A percentile compares a stretch with the other conserved stretches of the same genome.
Evolutionary conservation across 2,113 vertebrate species (phyloP).

Genomic region (Odocoileus virginianus): DNA sequence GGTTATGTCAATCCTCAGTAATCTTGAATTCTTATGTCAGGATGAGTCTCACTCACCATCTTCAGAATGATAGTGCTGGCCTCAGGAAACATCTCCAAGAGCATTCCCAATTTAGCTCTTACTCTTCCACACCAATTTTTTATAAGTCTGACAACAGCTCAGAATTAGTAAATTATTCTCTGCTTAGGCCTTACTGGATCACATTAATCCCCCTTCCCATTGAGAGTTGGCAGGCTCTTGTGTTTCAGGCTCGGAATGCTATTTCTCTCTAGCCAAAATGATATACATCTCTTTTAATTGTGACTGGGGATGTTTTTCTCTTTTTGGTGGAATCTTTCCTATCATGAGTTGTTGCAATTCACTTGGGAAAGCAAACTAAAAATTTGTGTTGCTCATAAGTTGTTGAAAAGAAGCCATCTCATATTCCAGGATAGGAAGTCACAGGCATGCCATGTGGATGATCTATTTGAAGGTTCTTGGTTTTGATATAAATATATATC

Average conservation of each 20-base stretch:
- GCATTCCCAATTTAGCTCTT: not conserved
- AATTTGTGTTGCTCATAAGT: conserved; percentile 52
- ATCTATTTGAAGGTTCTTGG: not conserved
- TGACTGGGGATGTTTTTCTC: conserved; percentile 29
- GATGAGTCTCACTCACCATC: not conserved
- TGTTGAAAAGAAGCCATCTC: conserved; percentile 39
- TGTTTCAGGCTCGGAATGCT: not conserved
- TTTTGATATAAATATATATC: not conserved
- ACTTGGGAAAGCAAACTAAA: conserved; percentile 38
- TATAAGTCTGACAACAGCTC: not conserved
- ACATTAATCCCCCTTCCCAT: not conserved
- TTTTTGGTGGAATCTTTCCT: not conserved
- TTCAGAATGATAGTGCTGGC: not conserved
- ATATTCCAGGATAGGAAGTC: not conserved
- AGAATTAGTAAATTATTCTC: not conserved
- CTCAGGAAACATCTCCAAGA: not conserved
- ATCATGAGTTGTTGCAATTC: conserved; percentile 34
- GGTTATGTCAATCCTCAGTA: not conserved
- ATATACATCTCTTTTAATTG: conserved; percentile 42
- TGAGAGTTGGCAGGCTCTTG: not conserved
- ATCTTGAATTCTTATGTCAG: not conserved
- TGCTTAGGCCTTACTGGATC: not conserved
- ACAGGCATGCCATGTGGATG: not conserved
- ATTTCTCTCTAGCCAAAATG: conserved; percentile 19
- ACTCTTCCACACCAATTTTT: not conserved